Base-by-base conservation (phyloP, 2,797 vertebrate genomes). In the Cossypha dichroa region DNA sequence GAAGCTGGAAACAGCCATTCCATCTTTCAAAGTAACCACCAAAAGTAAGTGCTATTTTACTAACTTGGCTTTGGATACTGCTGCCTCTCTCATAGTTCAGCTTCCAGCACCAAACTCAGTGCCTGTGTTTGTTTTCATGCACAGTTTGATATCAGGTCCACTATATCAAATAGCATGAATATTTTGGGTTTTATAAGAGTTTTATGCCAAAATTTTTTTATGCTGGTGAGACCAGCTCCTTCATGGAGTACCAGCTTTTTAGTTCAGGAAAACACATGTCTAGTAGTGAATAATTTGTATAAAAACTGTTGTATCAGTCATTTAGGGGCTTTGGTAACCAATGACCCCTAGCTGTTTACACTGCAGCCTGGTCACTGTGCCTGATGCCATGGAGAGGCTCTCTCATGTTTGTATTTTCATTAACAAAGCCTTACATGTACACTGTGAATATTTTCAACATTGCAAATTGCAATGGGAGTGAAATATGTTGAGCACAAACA, bases 1-100 rank as follows among this genome's bases (percentile, higher is more conserved):
- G 76, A 86, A 75, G 28, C 21, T 88, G 93, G n/a, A 62, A 93
- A 52, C n/a, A 67, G 29, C 33, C 31, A 78, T 82, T 62, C 25
- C 10, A 46, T 17, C 5, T 7, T 69, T 64, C 38, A n/a, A 45
- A 68, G 56, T 58, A 36, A 43, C 54, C 38, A 38, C 54, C 72
- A 76, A n/a, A 58, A 68, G 29, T 85, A 85, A 85, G 60, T 34
- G 31, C 13, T 55, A 1, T 67, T 56, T 41, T 74, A 59, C 5
- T 48, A n/a, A 34, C 56, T 20, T 62, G 8, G 10, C 26, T 46
- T 38, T 33, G 25, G 29, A 10, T 43, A 3, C 15, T 55, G 33
- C 28, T 25, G 5, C 31, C 4, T 62, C 64, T 66, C 80, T 69
- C 43, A 7, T 3, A 51, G 31, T 9, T 58, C 8, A 5, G 19